Conservation (phyloP, 2,113 vertebrate genomes). For the Nasalis larvatus region DNA sequence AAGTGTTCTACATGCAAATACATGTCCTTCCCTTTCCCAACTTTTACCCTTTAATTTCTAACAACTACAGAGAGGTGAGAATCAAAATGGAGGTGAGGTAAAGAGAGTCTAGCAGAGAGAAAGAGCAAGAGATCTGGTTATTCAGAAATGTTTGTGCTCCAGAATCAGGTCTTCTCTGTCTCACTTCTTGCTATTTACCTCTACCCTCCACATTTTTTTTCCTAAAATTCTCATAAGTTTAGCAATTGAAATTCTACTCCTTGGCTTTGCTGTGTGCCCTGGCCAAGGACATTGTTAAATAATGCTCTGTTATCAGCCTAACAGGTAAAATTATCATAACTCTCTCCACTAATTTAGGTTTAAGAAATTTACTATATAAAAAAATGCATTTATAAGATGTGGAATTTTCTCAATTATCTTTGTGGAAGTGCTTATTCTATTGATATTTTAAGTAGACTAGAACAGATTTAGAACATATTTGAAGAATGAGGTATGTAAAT, state of each 20-base stretch:
- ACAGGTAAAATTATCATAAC: conserved; percentile 14
- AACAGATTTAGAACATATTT: conserved; percentile 59
- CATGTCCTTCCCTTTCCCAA: neutral
- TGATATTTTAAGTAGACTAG: conserved; percentile 57
- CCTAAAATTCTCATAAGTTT: neutral
- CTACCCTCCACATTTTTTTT: neutral
- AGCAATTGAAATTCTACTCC: neutral
- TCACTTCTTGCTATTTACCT: neutral
- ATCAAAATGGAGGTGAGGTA: neutral
- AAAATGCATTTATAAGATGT: conserved; percentile 35
- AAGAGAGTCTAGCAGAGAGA: neutral
- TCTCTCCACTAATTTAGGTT: conserved; percentile 51
- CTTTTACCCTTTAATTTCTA: neutral
- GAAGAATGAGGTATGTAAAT: conserved; percentile 66
- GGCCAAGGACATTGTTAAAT: neutral
- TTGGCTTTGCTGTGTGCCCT: neutral
- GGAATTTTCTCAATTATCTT: conserved; percentile 36
- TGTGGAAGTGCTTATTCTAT: conserved; percentile 10
- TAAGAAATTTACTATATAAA: conserved; percentile 24
- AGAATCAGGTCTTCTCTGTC: neutral
- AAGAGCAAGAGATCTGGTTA: neutral
- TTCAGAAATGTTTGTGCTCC: neutral
- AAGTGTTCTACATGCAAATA: neutral
- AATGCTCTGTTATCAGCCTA: neutral
- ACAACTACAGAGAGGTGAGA: neutral